phyloP scores from a whole-genome alignment of 2,888 invertebrate genomes.

The Chorisops tibialis region DNA sequence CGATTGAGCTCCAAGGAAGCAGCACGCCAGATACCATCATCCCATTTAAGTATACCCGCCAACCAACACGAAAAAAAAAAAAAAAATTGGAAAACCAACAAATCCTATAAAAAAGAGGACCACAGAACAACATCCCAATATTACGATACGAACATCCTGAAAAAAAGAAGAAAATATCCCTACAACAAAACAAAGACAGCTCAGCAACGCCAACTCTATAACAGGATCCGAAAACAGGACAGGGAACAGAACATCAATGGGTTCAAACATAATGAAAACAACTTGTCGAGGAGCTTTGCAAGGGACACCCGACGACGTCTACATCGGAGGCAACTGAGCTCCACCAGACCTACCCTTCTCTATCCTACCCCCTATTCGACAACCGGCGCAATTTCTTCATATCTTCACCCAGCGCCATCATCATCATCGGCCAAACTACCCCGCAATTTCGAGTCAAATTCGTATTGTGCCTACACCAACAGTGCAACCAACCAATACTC shows the following conservation, averaged over 20 bases:
- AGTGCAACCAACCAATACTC: neutral
- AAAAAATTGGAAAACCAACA: neutral
- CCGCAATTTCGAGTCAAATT: no score
- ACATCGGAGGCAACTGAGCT: neutral
- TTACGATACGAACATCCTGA: slow-evolving; percentile 6
- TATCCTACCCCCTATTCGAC: neutral
- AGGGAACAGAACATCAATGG: slow-evolving; percentile 31
- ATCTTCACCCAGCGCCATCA: neutral
- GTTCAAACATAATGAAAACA: slow-evolving; percentile 35
- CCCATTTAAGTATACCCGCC: neutral
- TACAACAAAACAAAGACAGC: neutral
- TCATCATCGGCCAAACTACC: no score
- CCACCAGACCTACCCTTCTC: neutral
- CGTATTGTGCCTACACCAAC: no score
- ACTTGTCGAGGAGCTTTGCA: slow-evolving; percentile 34
- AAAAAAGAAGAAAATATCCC: neutral
- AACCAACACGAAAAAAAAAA: neutral
- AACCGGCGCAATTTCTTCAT: slow-evolving; percentile 9
- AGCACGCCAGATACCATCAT: no score
- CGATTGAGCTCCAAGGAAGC: no score
- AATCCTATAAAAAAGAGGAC: neutral
- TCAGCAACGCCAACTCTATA: neutral
- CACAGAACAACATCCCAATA: slow-evolving; percentile 6
- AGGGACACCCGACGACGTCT: slow-evolving; percentile 26
- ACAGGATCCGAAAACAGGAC: neutral